Evolutionary conservation across 2,888 invertebrate species (phyloP).

Genomic region (Lithophane leautieri): DNA sequence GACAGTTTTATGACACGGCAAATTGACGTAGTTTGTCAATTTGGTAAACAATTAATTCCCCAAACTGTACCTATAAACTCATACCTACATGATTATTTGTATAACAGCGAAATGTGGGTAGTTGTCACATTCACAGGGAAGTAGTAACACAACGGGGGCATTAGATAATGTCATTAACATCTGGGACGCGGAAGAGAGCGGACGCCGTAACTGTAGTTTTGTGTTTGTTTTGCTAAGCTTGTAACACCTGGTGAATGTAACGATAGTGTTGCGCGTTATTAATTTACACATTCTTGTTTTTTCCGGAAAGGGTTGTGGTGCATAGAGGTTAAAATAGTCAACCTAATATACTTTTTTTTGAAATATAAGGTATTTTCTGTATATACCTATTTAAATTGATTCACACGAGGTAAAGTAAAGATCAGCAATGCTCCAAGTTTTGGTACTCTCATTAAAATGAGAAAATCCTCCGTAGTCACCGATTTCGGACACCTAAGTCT

Average conservation of each 20-base stretch:
- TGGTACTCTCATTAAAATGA: background rate
- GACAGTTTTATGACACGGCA: background rate
- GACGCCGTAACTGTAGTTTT: slow-evolving; percentile 56
- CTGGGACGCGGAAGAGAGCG: slow-evolving; percentile 46
- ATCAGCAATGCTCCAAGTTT: background rate
- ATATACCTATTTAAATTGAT: background rate
- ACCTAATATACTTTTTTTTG: background rate
- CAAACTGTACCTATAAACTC: background rate
- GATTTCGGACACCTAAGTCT: background rate
- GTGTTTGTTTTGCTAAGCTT: slow-evolving; percentile 56
- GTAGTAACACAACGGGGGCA: slow-evolving; percentile 43
- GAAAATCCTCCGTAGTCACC: background rate
- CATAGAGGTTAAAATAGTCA: background rate
- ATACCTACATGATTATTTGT: background rate
- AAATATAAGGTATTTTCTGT: background rate
- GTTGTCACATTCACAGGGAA: slow-evolving; percentile 45
- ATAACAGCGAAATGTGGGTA: slow-evolving; percentile 41
- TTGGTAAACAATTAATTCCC: background rate
- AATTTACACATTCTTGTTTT: slow-evolving; percentile 26
- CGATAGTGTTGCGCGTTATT: slow-evolving; percentile 13
- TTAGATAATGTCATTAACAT: slow-evolving; percentile 60
- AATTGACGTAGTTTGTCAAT: background rate
- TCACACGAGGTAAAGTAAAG: background rate
- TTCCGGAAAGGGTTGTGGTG: background rate
- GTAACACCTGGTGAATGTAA: slow-evolving; percentile 46